Evolutionary conservation across 2,797 vertebrate genomes (phyloP).

Genomic region (Hoplostethus mediterraneus): DNA sequence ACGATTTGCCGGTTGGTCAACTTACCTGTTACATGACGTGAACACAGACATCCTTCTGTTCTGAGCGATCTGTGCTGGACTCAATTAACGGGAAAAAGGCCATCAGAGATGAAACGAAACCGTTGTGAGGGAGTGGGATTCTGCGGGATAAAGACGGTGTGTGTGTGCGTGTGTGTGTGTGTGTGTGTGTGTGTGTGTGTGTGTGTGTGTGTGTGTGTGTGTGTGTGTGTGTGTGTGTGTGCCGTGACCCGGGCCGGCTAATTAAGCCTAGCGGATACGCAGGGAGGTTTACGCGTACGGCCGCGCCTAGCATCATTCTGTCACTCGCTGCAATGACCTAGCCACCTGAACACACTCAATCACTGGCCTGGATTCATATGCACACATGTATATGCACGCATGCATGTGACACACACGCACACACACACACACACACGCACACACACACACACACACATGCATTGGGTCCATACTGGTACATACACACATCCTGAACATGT

Average conservation of each 20-base stretch:
- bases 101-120: background rate
- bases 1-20: too few species aligned
- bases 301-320: constrained; percentile 75
- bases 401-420: background rate
- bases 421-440: background rate
- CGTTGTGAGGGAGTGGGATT: constrained; percentile 20
- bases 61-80: too few species aligned
- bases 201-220: constrained; percentile 39
- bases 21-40: too few species aligned
- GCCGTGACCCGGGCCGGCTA: constrained; percentile 59
- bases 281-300: constrained; percentile 58
- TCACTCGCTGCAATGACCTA: constrained; percentile 72
- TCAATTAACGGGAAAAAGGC: constrained; percentile 48
- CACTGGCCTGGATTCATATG: constrained; percentile 37
- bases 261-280: constrained; percentile 70
- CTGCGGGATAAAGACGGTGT: constrained; percentile 38
- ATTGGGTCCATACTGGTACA: background rate
- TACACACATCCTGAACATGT: background rate
- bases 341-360: constrained; percentile 68
- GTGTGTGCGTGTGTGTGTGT: constrained; percentile 34
- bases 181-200: constrained; percentile 41
- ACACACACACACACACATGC: background rate
- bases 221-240: constrained; percentile 39
- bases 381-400: constrained; percentile 18
- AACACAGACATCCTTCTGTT: too few species aligned